A percentile compares a stretch with the other conserved stretches of the same genome.
These are phyloP conservation scores for Formica selysi DNA, from an alignment of 1,140 invertebrate species.

Conservation along the genomic window DNA sequence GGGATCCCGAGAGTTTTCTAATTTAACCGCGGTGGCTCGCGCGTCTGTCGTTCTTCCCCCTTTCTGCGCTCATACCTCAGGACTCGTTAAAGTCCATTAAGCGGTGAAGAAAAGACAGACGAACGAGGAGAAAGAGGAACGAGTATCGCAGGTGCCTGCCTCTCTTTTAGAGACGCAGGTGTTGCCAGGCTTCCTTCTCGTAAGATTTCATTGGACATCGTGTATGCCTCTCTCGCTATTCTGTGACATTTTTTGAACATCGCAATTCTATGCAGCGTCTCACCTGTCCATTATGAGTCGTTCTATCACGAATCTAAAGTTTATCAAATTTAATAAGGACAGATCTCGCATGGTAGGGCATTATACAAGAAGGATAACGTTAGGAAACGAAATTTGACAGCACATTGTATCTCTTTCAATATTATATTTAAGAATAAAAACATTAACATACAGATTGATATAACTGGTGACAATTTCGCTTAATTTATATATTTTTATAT, in stretches of 20 bases:
- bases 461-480: neutral
- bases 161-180: slow-evolving; percentile 48
- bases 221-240: slow-evolving; percentile 37
- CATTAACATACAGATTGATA: neutral
- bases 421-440: neutral
- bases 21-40: slow-evolving; percentile 68
- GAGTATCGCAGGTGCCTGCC: slow-evolving; percentile 20
- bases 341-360: neutral
- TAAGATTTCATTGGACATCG: slow-evolving; percentile 61
- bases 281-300: slow-evolving; percentile 4
- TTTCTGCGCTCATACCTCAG: slow-evolving; percentile 27
- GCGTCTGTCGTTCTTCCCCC: slow-evolving; percentile 48
- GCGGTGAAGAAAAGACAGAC: slow-evolving; percentile 51
- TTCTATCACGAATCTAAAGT: slow-evolving; percentile 2
- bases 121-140: neutral
- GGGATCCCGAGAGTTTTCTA: slow-evolving; percentile 71
- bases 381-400: neutral
- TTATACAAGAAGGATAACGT: neutral
- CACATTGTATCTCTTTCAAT: neutral
- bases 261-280: slow-evolving; percentile 42
- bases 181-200: slow-evolving; percentile 16
- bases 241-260: slow-evolving; percentile 55
- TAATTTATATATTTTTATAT: slow-evolving; percentile 2
- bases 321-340: neutral
- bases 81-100: slow-evolving; percentile 73